A percentile compares a stretch with the other conserved stretches of the same genome.
phyloP scores from a whole-genome alignment of 2,888 invertebrate species.

The Willowsia nigromaculata region DNA sequence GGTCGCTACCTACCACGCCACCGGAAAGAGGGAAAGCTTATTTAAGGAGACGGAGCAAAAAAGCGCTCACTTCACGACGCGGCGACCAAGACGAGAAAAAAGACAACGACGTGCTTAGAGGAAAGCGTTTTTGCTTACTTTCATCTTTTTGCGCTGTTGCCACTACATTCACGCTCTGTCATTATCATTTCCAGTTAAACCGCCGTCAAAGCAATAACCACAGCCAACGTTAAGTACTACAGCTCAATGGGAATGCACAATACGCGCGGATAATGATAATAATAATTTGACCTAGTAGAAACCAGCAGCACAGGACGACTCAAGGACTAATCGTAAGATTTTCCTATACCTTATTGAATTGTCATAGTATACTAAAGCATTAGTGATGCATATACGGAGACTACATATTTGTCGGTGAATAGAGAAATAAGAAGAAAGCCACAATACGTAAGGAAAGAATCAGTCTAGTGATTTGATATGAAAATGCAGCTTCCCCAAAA shows the following conservation, averaged over 20 bases:
- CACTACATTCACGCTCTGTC: conserved; percentile 56
- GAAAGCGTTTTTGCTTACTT: conserved; percentile 33
- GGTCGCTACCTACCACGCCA: background rate
- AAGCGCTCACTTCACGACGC: conserved; percentile 35
- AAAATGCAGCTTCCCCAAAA: background rate
- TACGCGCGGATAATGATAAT: background rate
- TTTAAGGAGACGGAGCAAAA: conserved; percentile 56
- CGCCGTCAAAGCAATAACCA: conserved; percentile 2
- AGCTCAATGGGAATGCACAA: background rate
- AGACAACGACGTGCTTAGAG: conserved; percentile 62
- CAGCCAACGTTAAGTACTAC: background rate
- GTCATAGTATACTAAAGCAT: background rate
- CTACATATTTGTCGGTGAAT: conserved; percentile 55
- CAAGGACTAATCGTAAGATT: background rate
- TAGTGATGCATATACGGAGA: conserved; percentile 26
- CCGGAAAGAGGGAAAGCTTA: conserved; percentile 41
- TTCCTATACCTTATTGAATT: background rate
- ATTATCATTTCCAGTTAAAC: conserved; percentile 63
- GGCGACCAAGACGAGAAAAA: conserved; percentile 20
- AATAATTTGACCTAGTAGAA: conserved; percentile 21
- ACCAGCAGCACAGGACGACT: background rate
- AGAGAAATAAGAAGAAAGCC: conserved; percentile 38
- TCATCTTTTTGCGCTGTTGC: background rate
- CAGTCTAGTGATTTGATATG: conserved; percentile 32
- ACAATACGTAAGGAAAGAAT: conserved; percentile 48